Evolutionary conservation across 2,888 invertebrate species (phyloP), one percentile per base, ranked within the genome.

Genomic region (Tachystola acroxantha): DNA sequence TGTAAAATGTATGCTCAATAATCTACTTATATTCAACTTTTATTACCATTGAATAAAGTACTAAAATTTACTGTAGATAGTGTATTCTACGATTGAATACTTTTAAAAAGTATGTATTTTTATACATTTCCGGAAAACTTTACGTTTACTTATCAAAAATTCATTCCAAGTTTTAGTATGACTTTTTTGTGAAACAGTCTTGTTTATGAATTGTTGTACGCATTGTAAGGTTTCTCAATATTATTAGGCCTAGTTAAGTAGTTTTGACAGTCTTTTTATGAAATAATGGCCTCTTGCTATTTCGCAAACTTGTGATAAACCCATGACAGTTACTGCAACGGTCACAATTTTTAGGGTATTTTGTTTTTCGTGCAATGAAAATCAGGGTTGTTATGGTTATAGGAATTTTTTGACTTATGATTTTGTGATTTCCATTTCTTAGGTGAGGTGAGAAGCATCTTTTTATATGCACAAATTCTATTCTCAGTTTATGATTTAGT

Each of bases 391-490:
- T 57, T 57, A 41, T 52, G 34, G 35, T 40, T 36, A 36, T 35
- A 32, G 24, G 10, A 10, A 10, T 34, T 37, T 37, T 47, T 51
- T 50, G 42, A 53, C 32, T 42, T 45, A 34, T 41, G 35, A 40
- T 57, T 50, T 48, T 53, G 49, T 59, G 49, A 56, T 57, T 42
- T 55, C 46, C 46, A 42, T 29, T 34, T 27, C n/a, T n/a, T n/a
- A n/a, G n/a, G 31, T 48, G 16, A 16, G 40, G 48, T 48, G 41
- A 42, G 37, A 38, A 50, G 71, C 79, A 78, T 77, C 60, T 72
- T 72, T 68, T 69, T 53, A 53, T 48, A 53, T 57, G 77, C 81
- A 80, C 79, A 53, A 53, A 64, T 58, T 65, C 57, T 74, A 67
- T 68, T 58, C 50, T 51, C 58, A 62, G 43, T 69, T 68, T 65